These are phyloP conservation scores for Oasisia sp. DNA, from an alignment of 2,888 invertebrate species.

Conservation along the genomic window DNA sequence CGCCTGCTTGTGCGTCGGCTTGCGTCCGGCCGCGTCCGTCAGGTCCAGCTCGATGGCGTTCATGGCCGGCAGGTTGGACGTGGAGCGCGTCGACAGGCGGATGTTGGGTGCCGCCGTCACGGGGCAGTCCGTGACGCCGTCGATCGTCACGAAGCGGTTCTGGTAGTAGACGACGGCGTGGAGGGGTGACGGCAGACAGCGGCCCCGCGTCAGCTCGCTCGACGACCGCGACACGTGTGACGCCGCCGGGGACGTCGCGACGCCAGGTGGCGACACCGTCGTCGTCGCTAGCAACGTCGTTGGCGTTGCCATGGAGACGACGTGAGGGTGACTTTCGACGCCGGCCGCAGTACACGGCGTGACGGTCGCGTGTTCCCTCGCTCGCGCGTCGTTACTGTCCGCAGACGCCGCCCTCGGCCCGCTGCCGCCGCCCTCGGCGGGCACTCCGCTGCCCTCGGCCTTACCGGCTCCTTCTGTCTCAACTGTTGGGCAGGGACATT, in stretches of 20 bases:
- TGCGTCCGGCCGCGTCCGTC: not conserved
- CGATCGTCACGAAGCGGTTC: conserved; percentile 6
- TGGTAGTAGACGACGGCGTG: conserved; percentile 12
- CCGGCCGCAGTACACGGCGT: not conserved
- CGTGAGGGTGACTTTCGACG: not conserved
- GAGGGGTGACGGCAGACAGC: not conserved
- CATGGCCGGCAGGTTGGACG: not conserved
- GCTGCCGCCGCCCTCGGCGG: not conserved
- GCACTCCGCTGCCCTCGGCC: not conserved
- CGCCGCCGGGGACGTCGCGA: not conserved
- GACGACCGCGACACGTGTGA: not conserved
- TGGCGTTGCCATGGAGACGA: not conserved
- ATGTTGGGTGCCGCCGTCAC: not conserved
- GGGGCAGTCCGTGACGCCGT: not conserved
- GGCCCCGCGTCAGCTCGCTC: not conserved
- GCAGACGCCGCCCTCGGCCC: not conserved
- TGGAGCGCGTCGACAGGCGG: not conserved
- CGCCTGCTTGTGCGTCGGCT: not conserved
- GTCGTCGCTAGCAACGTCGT: not conserved
- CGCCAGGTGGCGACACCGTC: conserved; percentile 6
- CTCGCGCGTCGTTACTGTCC: not conserved
- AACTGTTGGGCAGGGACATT: not conserved
- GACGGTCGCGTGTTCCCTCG: not conserved
- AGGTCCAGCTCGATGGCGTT: conserved; percentile 10
- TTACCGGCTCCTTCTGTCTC: not conserved